Conservation (phyloP, 2,113 vertebrate species). For the Sialia sialis region DNA sequence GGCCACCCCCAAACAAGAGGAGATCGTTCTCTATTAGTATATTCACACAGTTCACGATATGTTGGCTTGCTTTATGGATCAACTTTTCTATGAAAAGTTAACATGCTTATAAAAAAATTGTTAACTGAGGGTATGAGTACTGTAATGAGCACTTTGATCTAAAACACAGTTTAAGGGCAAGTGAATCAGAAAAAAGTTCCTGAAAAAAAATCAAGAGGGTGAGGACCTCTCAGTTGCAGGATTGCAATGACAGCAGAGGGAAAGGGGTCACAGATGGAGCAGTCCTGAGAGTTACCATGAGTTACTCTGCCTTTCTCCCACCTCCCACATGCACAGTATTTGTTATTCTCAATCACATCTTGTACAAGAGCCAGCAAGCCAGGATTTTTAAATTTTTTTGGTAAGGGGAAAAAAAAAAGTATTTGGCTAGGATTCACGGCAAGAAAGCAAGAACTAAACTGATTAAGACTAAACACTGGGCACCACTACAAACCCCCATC, state of each 20-base stretch:
- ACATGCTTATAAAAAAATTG: not conserved
- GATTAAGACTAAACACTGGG: slow-evolving; percentile 59
- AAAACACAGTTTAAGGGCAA: not conserved
- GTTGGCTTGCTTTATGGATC: not conserved
- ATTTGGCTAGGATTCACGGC: slow-evolving; percentile 6
- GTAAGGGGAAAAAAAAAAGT: not conserved
- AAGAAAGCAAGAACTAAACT: slow-evolving; percentile 52
- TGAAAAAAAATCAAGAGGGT: not conserved
- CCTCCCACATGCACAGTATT: not conserved
- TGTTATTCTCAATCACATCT: slow-evolving; percentile 19
- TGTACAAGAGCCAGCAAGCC: not conserved
- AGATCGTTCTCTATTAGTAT: not conserved
- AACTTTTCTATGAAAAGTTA: not conserved
- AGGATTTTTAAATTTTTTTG: not conserved
- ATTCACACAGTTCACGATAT: not conserved
- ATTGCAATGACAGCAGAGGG: not conserved
- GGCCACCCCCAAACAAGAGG: not conserved
- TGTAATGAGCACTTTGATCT: not conserved
- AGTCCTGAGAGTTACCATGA: not conserved
- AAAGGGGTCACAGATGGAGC: slow-evolving; percentile 7
- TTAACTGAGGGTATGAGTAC: not conserved
- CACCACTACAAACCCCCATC: slow-evolving; percentile 48
- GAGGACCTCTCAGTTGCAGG: not conserved
- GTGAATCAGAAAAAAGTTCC: not conserved
- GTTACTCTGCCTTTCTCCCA: slow-evolving; percentile 10